A percentile compares a stretch with the other conserved stretches of the same genome.
Evolutionary conservation across 2,797 vertebrate species (phyloP).

Genomic region (Rhinichthys osculus): DNA sequence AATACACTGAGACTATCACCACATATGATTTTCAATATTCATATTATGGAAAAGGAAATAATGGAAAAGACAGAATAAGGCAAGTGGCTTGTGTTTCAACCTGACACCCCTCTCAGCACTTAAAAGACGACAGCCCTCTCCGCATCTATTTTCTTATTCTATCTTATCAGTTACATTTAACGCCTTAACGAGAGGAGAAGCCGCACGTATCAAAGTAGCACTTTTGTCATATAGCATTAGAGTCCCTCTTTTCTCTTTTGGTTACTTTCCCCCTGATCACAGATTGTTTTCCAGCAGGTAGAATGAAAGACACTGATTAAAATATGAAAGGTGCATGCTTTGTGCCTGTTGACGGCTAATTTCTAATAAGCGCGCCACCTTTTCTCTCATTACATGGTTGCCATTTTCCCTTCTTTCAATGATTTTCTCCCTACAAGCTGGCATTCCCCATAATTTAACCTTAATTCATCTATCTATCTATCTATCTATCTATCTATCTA

Average conservation of each 20-base stretch:
- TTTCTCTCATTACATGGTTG: constrained; percentile 49
- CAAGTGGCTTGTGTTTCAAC: constrained; percentile 65
- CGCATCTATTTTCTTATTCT: constrained; percentile 76
- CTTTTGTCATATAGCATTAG: constrained; percentile 81
- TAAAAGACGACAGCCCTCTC: constrained; percentile 71
- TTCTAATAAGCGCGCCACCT: constrained; percentile 54
- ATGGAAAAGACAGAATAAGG: constrained; percentile 61
- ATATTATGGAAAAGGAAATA: constrained; percentile 34
- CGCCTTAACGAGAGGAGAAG: constrained; percentile 74
- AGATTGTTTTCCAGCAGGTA: constrained; percentile 73
- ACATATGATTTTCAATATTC: constrained; percentile 33
- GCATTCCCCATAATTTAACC: background rate
- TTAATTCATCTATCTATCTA: constrained; percentile 35
- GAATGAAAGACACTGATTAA: constrained; percentile 76
- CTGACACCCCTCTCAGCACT: constrained; percentile 69
- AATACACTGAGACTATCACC: constrained; percentile 5
- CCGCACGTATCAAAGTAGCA: constrained; percentile 78
- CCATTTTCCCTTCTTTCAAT: constrained; percentile 57
- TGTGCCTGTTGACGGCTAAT: constrained; percentile 46
- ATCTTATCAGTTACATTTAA: constrained; percentile 80
- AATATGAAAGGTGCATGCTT: constrained; percentile 65
- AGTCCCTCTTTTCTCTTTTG: constrained; percentile 69
- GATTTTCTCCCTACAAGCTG: constrained; percentile 25
- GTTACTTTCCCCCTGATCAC: constrained; percentile 75
- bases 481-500: background rate